phyloP scores from a whole-genome alignment of 2,797 vertebrate species.

The Apogon hyalosoma region DNA sequence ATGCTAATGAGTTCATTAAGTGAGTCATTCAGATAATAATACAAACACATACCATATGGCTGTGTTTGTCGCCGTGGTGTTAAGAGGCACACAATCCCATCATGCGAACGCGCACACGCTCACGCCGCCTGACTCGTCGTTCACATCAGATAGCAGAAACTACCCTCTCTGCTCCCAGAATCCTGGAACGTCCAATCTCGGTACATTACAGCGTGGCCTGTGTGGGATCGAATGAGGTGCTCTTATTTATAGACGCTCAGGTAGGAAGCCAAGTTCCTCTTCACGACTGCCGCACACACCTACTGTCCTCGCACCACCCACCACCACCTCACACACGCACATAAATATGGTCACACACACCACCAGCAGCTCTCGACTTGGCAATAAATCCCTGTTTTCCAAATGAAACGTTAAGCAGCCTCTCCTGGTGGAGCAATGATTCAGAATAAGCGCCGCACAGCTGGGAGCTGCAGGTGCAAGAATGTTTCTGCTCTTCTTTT shows the following conservation, averaged over 20 bases:
- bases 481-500: conserved; percentile 42
- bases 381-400: conserved; percentile 77
- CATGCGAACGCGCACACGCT: conserved; percentile 2
- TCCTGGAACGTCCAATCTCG: conserved; percentile 13
- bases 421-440: conserved; percentile 69
- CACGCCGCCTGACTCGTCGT: conserved; percentile 19
- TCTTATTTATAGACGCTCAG: conserved; percentile 67
- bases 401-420: conserved; percentile 74
- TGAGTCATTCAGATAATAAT: neutral
- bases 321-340: neutral
- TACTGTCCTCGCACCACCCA: conserved; percentile 6
- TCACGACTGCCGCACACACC: conserved; percentile 49
- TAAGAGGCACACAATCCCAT: conserved; percentile 3
- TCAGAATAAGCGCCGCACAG: conserved; percentile 72
- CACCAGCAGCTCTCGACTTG: conserved; percentile 33
- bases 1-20: conserved; percentile 21
- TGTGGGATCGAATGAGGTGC: conserved; percentile 50
- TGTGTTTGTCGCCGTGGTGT: neutral
- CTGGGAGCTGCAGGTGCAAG: conserved; percentile 73
- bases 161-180: conserved; percentile 20
- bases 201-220: conserved; percentile 13
- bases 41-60: conserved; percentile 3
- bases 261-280: conserved; percentile 64
- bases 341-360: conserved; percentile 8
- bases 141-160: neutral